phyloP scores from a whole-genome alignment of 2,888 invertebrate species.

The Apodemia mormo region DNA sequence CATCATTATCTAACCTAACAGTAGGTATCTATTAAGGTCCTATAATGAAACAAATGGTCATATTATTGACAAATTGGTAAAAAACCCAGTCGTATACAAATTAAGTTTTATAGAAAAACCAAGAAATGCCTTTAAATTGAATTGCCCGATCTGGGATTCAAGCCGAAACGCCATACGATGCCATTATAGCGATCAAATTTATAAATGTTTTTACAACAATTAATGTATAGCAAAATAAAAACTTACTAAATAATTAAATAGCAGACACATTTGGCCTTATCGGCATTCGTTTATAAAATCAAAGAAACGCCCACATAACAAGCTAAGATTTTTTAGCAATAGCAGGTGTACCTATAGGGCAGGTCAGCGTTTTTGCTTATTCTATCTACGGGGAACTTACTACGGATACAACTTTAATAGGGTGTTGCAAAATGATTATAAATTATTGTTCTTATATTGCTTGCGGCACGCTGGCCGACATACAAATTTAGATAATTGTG shows the following conservation, averaged over 20 bases:
- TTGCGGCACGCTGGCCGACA: neutral
- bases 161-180: no score
- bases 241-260: neutral
- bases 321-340: conserved; percentile 56
- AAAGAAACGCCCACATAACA: conserved; percentile 56
- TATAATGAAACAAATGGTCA: no score
- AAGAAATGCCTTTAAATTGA: no score
- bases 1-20: no score
- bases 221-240: neutral
- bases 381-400: conserved; percentile 47
- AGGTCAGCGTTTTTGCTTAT: conserved; percentile 51
- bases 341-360: conserved; percentile 53
- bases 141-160: no score
- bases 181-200: neutral
- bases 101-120: no score
- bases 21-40: no score
- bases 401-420: conserved; percentile 46
- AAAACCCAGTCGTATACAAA: no score
- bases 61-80: no score
- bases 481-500: conserved; percentile 12
- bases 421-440: conserved; percentile 55
- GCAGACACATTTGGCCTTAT: neutral
- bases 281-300: conserved; percentile 10
- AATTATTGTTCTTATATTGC: conserved; percentile 50
- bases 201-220: neutral